Evolutionary conservation across 23 tunicate genomes (phyloP), one percentile per base, ranked within the genome.

Genomic region (Halocynthia aurantium): DNA sequence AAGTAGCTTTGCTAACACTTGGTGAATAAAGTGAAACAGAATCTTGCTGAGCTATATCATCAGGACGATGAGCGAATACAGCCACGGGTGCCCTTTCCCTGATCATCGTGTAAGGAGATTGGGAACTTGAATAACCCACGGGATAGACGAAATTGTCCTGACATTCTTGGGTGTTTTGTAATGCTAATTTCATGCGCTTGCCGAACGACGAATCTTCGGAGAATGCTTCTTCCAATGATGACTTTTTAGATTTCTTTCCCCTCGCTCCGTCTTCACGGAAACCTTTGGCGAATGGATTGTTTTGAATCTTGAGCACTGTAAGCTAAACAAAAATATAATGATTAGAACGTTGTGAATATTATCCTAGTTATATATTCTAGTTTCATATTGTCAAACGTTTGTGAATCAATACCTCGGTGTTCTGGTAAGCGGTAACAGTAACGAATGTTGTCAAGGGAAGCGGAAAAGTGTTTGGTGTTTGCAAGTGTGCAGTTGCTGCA

Each of bases 241-340:
- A 31, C 44, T 31, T 31, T 31, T 31, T 31, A 31, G 44, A 31
- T 74, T 74, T 74, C 8, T 8, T 54, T 20, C 78, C 78, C 56
- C 78, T 74, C 13, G 78, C 89, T 7, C 89, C 89, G 61, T 84
- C 82, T 71, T 70, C 74, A 7, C 91, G 91, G 58, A 86, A 86
- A 15, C 91, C 91, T 57, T 73, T 80, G n/a, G 91, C 91, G 51
- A 86, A 86, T 55, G 91, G 91, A 57, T 86, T 86, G 85, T 86
- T 80, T 22, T 67, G 80, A 54, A 86, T 81, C 57, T 86, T 86
- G 69, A 86, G 77, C 53, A 81, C 81, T 10, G 91, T 86, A n/a
- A 86, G 77, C 89, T 84, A 58, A 81, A 81, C 11, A 10, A 57
- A 76, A 19, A n/a, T 72, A 44, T 50, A 58, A 13, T 58, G 17